phyloP scores from a whole-genome alignment of 2,888 invertebrate species.

The Scaptodrosophila latifasciaeformis region DNA sequence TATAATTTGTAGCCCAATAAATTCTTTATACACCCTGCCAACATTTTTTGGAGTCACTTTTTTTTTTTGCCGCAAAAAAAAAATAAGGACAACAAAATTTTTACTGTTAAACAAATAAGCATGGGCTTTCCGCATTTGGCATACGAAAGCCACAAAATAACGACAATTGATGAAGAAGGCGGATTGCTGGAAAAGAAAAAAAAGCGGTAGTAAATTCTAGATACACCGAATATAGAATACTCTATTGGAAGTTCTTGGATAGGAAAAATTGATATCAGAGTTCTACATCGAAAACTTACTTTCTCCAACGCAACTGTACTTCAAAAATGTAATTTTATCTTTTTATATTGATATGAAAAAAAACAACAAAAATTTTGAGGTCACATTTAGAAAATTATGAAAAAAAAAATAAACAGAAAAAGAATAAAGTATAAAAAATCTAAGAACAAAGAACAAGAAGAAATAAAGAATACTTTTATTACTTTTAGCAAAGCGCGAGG shows the following conservation, averaged over 20 bases:
- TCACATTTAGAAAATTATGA: too few species aligned
- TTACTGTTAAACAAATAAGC: slow-evolving; percentile 6
- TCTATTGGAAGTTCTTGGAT: too few species aligned
- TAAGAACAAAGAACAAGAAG: slow-evolving; percentile 22
- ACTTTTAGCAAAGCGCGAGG: slow-evolving; percentile 47
- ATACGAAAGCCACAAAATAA: slow-evolving; percentile 53
- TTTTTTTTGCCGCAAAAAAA: slow-evolving; percentile 6
- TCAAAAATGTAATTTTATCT: too few species aligned
- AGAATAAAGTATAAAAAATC: slow-evolving; percentile 6
- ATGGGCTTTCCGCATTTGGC: too few species aligned
- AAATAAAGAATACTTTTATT: slow-evolving; percentile 57
- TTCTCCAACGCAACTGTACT: too few species aligned
- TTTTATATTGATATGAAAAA: too few species aligned
- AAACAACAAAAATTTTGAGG: too few species aligned
- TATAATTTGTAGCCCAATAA: slow-evolving; percentile 63
- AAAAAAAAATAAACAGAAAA: slow-evolving; percentile 15
- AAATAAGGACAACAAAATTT: slow-evolving; percentile 20
- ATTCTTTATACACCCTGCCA: slow-evolving; percentile 32
- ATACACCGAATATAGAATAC: too few species aligned
- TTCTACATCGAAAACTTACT: too few species aligned
- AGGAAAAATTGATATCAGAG: too few species aligned
- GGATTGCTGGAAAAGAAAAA: background rate
- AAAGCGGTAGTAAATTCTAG: too few species aligned
- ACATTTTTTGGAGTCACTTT: slow-evolving; percentile 24
- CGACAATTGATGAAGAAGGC: slow-evolving; percentile 9